A percentile compares a stretch with the other conserved stretches of the same genome.
Evolutionary conservation across 2,797 vertebrate species (phyloP).

Genomic region (Etheostoma perlongum): DNA sequence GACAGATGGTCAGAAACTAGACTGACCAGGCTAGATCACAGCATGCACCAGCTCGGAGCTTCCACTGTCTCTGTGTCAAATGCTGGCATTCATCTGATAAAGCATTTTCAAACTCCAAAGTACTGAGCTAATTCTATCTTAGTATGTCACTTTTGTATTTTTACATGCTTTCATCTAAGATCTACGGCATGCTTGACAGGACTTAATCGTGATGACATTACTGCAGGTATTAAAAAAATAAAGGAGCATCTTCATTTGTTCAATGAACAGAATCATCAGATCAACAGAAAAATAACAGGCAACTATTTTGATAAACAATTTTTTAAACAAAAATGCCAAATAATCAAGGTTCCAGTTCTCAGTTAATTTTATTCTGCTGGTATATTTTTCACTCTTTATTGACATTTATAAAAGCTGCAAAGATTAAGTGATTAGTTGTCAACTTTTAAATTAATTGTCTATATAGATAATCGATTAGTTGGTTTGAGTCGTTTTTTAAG

Average conservation of each 20-base stretch:
- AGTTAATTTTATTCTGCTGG: background rate
- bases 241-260: background rate
- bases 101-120: conserved; percentile 42
- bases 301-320: background rate
- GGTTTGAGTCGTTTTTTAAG: too few species aligned
- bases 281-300: background rate
- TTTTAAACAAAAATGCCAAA: background rate
- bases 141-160: conserved; percentile 46
- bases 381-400: background rate
- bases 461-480: too few species aligned
- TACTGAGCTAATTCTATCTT: conserved; percentile 47
- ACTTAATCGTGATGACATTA: conserved; percentile 26
- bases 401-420: background rate
- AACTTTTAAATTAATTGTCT: too few species aligned
- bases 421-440: too few species aligned
- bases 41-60: conserved; percentile 45
- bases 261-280: too few species aligned
- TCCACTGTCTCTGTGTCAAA: conserved; percentile 59
- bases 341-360: background rate
- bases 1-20: conserved; percentile 61
- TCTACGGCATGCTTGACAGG: conserved; percentile 19
- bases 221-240: background rate
- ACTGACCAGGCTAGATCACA: conserved; percentile 58
- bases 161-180: conserved; percentile 34
- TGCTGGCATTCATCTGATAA: conserved; percentile 56